Evolutionary conservation across 2,888 invertebrate genomes (phyloP), one percentile per base, ranked within the genome.

Genomic region (Apamea anceps): DNA sequence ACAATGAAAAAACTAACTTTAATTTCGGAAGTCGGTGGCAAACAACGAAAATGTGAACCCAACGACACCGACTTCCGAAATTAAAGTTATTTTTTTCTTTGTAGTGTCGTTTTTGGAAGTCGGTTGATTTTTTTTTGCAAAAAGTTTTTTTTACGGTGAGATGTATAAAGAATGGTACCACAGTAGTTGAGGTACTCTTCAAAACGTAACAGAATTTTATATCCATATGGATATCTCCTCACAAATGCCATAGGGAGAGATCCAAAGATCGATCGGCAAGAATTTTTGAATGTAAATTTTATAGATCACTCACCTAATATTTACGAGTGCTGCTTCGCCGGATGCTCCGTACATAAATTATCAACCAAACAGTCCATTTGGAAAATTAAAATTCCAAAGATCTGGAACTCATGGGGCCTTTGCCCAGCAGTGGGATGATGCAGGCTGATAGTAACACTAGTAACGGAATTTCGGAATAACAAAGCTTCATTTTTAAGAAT

Each of bases 351-450:
- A 88, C 88, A 91, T 92, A 90, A 90, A 90, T 91, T 88, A 93
- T 87, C 84, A 90, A 86, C 85, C 82, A 87, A 87, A 85, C 81
- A 87, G 86, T 86, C 91, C 90, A 92, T 92, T 92, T 91, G 85
- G 88, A 87, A 91, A 91, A 93, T 92, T 91, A 91, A 90, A 91
- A 91, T 88, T 89, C 85, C 84, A 57, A 57, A 57, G 57, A 57
- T 25, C 25, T 57, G 57, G 57, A 57, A 25, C 25, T 57, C 25
- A 57, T 57, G 25, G 57, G 57, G 57, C 57, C 57, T 57, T 57
- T 57, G 1, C 57, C 57, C 57, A 57, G 57, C 10, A 25, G 25
- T 10, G 12, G 12, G 25, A 12, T 57, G 25, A 57, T n/a, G 25
- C 57, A 57, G 57, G 25, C 25, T 57, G 10, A 57, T 10, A 57